Evolutionary conservation across 2,888 invertebrate genomes (phyloP).

Genomic region (Machimus atricapillus): DNA sequence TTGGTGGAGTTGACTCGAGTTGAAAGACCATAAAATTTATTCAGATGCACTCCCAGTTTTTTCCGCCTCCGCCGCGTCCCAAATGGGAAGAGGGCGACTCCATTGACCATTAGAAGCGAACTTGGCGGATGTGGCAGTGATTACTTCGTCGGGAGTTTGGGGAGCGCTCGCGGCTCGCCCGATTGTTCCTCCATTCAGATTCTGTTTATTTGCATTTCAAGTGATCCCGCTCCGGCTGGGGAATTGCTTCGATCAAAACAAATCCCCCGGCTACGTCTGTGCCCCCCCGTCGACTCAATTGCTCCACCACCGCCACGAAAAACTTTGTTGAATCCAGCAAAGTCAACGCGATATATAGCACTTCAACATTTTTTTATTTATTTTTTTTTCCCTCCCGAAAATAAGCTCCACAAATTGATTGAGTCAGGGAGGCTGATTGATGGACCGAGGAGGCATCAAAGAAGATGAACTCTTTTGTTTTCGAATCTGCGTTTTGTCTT

Average conservation of each 20-base stretch:
- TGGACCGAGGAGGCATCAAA: background rate
- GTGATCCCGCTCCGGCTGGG: background rate
- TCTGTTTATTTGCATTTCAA: slow-evolving; percentile 15
- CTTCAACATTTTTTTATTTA: background rate
- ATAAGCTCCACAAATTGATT: background rate
- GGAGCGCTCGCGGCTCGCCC: slow-evolving; percentile 1
- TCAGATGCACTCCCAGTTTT: background rate
- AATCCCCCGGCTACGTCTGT: background rate
- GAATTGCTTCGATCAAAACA: slow-evolving; percentile 25
- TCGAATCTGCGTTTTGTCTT: background rate
- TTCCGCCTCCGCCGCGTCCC: background rate
- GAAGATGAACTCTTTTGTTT: background rate
- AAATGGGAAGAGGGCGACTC: background rate
- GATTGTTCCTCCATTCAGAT: slow-evolving; percentile 15
- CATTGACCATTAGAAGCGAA: background rate
- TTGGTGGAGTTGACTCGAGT: background rate
- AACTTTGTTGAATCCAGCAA: background rate
- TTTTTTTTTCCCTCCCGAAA: background rate
- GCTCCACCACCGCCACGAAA: background rate
- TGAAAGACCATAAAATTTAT: background rate
- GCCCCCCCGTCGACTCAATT: background rate
- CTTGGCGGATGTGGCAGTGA: slow-evolving; percentile 14
- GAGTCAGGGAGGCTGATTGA: background rate
- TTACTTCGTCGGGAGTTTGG: background rate
- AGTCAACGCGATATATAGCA: background rate